phyloP scores from a whole-genome alignment of 2,797 vertebrate species.

The Otolemur crassicaudatus region DNA sequence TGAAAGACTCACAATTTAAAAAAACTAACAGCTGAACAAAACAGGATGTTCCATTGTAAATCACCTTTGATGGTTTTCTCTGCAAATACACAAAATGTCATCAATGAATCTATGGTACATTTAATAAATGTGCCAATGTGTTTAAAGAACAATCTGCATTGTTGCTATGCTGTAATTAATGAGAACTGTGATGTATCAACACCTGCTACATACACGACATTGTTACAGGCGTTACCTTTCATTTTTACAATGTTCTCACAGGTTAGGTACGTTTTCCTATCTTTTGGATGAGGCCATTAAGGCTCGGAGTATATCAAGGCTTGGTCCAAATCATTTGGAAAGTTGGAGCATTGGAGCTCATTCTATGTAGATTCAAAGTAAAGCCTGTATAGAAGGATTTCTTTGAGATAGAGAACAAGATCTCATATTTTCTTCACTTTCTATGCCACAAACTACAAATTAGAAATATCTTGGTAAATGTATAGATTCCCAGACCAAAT shows the following conservation, averaged over 20 bases:
- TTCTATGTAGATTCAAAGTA: not conserved
- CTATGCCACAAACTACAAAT: not conserved
- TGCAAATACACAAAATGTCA: not conserved
- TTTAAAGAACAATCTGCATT: not conserved
- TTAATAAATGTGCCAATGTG: not conserved
- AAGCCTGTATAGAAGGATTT: not conserved
- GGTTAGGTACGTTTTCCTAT: not conserved
- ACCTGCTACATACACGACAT: not conserved
- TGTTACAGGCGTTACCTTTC: not conserved
- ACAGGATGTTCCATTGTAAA: not conserved
- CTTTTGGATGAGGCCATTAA: not conserved
- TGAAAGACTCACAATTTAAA: not conserved
- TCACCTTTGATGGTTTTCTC: not conserved
- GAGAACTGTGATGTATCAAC: not conserved
- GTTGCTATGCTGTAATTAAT: not conserved
- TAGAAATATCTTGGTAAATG: not conserved
- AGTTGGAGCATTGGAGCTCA: not conserved
- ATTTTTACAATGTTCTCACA: not conserved
- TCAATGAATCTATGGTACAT: not conserved
- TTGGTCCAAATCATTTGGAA: not conserved
- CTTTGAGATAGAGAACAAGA: not conserved
- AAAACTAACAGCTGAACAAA: not conserved
- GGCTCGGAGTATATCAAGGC: not conserved
- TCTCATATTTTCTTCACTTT: not conserved
- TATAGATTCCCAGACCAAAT: not conserved